Conservation (phyloP, 1,140 invertebrate species). For the roundworm (Caenorhabditis elegans) region WBcel235 BX284602.5:2983501-2984000, state of each 20-base stretch:
- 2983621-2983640: too few relatives aligned
- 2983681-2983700: too few relatives aligned
- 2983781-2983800: too few relatives aligned
- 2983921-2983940: conserved; percentile 45
- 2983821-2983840: conserved; percentile 46
- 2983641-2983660: too few relatives aligned
- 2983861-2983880: conserved; percentile 39
- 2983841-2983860: conserved; percentile 43
- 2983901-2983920: conserved; percentile 42
- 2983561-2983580: too few relatives aligned
- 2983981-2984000: conserved; percentile 48
- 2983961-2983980: background rate
- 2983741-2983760: too few relatives aligned
- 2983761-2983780: too few relatives aligned
- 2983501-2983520: background rate
- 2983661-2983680: too few relatives aligned
- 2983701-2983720: too few relatives aligned
- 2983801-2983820: conserved; percentile 46
- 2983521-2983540: background rate
- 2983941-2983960: conserved; percentile 22
- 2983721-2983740: too few relatives aligned
- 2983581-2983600: too few relatives aligned
- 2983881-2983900: conserved; percentile 44
- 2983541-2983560: background rate
- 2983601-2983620: too few relatives aligned